Conservation (phyloP, 2,113 vertebrate genomes). For the Hemiprocne comata region DNA sequence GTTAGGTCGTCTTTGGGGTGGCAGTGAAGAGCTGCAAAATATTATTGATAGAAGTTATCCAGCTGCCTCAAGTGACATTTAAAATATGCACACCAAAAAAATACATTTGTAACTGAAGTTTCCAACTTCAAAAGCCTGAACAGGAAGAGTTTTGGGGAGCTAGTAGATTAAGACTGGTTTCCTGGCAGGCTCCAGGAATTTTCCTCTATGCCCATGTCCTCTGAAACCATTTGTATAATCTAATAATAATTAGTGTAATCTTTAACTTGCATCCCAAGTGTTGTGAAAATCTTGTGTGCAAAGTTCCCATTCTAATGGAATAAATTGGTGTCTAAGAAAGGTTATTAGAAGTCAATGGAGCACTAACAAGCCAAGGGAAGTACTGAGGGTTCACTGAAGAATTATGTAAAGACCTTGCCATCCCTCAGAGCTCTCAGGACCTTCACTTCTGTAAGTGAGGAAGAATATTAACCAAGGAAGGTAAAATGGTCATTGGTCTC, state of each 20-base stretch:
- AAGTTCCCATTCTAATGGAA: slow-evolving; percentile 13
- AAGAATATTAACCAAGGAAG: neutral
- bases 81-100: neutral
- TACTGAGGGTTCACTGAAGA: neutral
- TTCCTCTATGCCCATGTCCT: neutral
- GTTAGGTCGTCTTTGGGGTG: neutral
- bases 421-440: slow-evolving; percentile 10
- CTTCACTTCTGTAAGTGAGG: slow-evolving; percentile 1
- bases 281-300: neutral
- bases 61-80: neutral
- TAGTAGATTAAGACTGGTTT: neutral
- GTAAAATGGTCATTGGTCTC: neutral
- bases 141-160: neutral
- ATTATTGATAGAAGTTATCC: neutral
- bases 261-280: neutral
- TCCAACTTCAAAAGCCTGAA: neutral
- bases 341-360: slow-evolving; percentile 24
- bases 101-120: neutral
- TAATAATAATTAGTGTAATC: too few relatives aligned
- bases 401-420: neutral
- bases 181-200: neutral
- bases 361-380: slow-evolving; percentile 20
- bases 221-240: neutral
- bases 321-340: slow-evolving; percentile 22
- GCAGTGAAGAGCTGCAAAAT: neutral